These are phyloP conservation scores for Melangyna quadrimaculata DNA, from an alignment of 2,888 invertebrate genomes.

Conservation along the genomic window DNA sequence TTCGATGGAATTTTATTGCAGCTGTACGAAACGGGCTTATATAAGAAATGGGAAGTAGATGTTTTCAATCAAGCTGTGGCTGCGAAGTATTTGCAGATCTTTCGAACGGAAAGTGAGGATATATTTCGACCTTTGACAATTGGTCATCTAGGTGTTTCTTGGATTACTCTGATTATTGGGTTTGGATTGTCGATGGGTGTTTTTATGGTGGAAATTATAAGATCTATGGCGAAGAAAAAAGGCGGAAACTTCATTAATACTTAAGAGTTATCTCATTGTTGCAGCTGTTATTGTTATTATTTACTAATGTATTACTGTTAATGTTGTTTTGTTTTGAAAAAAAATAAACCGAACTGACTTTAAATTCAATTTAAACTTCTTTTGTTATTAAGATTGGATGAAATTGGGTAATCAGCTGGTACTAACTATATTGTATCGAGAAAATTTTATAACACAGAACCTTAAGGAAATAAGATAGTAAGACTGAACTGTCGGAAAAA, in stretches of 20 bases:
- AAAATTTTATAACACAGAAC: no score
- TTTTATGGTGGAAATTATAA: constrained; percentile 5
- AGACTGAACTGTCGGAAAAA: no score
- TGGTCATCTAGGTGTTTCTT: constrained; percentile 30
- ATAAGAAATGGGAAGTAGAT: constrained; percentile 48
- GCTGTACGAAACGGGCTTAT: constrained; percentile 53
- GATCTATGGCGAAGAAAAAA: background rate
- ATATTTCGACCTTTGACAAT: constrained; percentile 31
- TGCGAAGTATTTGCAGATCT: constrained; percentile 44
- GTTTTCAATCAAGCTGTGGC: constrained; percentile 51
- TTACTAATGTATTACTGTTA: no score
- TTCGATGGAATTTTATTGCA: constrained; percentile 53
- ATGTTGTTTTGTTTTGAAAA: background rate
- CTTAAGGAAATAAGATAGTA: no score
- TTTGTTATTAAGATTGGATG: no score
- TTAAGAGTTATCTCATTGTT: background rate
- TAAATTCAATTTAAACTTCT: no score
- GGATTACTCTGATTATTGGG: constrained; percentile 18
- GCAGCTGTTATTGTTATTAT: background rate
- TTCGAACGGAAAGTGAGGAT: constrained; percentile 27
- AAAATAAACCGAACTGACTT: no score
- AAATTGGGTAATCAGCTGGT: no score
- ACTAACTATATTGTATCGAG: no score
- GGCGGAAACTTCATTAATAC: background rate
- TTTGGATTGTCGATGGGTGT: background rate